A percentile compares a stretch with the other conserved stretches of the same genome.
phyloP scores from a whole-genome alignment of 2,797 vertebrate species.

The Sebastes wilsoni region DNA sequence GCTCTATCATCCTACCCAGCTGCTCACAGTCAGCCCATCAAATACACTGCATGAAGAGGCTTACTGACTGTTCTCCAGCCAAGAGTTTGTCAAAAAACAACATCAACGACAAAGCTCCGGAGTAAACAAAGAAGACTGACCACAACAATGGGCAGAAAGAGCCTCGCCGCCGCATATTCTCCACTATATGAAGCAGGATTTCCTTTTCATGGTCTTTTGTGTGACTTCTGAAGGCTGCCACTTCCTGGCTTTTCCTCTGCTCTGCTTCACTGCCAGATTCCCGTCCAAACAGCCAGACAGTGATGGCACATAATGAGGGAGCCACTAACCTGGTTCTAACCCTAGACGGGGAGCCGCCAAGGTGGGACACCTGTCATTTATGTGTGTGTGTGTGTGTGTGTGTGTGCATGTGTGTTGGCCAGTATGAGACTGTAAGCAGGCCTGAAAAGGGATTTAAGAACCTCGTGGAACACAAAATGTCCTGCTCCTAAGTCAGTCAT shows the following conservation, averaged over 20 bases:
- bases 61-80: constrained; percentile 55
- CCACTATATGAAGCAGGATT: constrained; percentile 51
- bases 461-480: background rate
- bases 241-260: constrained; percentile 38
- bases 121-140: constrained; percentile 56
- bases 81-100: constrained; percentile 45
- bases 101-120: constrained; percentile 42
- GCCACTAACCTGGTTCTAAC: constrained; percentile 27
- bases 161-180: background rate
- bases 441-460: constrained; percentile 21
- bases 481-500: background rate
- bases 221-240: constrained; percentile 46
- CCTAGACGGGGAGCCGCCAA: constrained; percentile 17
- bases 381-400: constrained; percentile 6
- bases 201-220: constrained; percentile 51
- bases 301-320: constrained; percentile 54
- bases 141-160: constrained; percentile 27
- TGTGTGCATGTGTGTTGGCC: background rate
- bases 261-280: constrained; percentile 32
- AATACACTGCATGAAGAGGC: constrained; percentile 33
- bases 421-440: background rate
- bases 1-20: constrained; percentile 54
- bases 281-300: constrained; percentile 32
- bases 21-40: constrained; percentile 53
- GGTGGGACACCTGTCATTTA: constrained; percentile 40